Evolutionary conservation across 2,888 invertebrate genomes (phyloP), one percentile per base, ranked within the genome.

Genomic region (Apamea crenata): DNA sequence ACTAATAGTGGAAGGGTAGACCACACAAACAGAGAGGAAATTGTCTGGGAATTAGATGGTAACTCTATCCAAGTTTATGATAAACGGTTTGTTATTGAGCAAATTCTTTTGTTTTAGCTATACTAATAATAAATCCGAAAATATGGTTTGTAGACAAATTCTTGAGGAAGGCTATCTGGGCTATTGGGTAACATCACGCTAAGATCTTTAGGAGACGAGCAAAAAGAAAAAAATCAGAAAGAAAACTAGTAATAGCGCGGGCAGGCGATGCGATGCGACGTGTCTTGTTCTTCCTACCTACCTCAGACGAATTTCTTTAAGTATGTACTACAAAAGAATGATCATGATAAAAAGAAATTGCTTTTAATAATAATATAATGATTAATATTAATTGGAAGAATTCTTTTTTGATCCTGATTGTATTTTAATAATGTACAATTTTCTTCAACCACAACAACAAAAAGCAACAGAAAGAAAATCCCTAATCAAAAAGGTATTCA

Each of bases 21-120:
- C 59, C 69, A 56, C 61, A 69, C 59, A 78, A 79, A 83, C 59
- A 61, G 50, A 56, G 21, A 72, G 84, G 80, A 84, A 84, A 86
- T 89, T 86, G 59, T 36, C n/a, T 3, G 56, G n/a, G 65, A 81
- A 86, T 80, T 69, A 77, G 71, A 73, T 73, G 7, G 40, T 77
- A 85, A 89, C 77, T 81, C 61, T 63, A 80, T 67, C 44, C n/a
- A 75, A 79, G 73, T 83, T 85, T 66, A 50, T 67, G 32, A 47
- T 63, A 75, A 81, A 87, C 53, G 16, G 10, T 80, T 81, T 61
- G 16, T 65, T 65, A 77, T 75, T 77, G 63, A 56, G 61, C n/a
- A 77, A 79, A 70, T 50, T 75, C 16, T 50, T 32, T 32, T 32
- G 14, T 21, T 50, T 32, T 50, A 50, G 18, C 7, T 59, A n/a